Evolutionary conservation across 2,888 invertebrate genomes (phyloP).

Genomic region (Heliconius ismenius): DNA sequence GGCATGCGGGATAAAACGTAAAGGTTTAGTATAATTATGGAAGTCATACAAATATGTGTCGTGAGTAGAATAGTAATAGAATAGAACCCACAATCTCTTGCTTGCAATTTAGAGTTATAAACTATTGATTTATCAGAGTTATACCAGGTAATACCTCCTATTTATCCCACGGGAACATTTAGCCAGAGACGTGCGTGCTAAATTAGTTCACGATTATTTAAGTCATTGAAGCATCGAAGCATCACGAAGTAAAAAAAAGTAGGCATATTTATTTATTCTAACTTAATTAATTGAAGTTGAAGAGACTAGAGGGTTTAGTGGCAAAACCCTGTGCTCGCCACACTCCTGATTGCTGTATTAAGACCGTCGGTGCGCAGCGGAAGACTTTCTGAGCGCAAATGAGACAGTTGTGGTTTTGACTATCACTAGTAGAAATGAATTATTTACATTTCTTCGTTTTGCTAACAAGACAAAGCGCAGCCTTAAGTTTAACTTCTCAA

Average conservation of each 20-base stretch:
- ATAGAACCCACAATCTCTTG: background rate
- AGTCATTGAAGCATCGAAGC: background rate
- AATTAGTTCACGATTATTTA: background rate
- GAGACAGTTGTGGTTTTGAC: no score
- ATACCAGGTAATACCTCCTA: background rate
- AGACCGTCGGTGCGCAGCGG: no score
- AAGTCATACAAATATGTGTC: background rate
- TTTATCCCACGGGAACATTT: conserved; percentile 1
- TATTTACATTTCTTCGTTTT: background rate
- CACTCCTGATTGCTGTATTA: no score
- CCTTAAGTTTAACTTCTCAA: no score
- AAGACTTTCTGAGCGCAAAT: no score
- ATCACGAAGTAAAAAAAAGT: background rate
- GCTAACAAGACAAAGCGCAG: background rate
- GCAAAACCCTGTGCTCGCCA: no score
- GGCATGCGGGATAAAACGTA: no score
- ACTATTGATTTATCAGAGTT: background rate
- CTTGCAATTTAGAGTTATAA: background rate
- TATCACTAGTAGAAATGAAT: no score
- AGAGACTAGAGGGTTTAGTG: no score
- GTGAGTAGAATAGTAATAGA: background rate
- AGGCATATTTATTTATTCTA: background rate
- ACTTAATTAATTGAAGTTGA: no score
- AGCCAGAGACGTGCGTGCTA: background rate
- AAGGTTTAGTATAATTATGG: no score